These are phyloP conservation scores for Odontothrips loti DNA, from an alignment of 2,888 invertebrate species.

Conservation along the genomic window DNA sequence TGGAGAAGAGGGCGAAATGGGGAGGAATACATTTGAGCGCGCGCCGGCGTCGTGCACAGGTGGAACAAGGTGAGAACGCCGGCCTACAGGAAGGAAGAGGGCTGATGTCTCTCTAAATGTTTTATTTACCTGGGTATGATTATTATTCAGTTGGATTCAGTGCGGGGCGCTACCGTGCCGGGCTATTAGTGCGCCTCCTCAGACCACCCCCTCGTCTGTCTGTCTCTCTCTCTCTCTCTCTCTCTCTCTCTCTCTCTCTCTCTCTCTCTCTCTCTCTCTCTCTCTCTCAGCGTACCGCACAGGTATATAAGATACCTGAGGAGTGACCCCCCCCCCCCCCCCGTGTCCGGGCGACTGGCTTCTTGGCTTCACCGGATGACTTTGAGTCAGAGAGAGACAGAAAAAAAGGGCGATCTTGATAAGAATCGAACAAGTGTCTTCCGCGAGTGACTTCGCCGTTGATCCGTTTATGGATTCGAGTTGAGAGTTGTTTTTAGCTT, in stretches of 20 bases:
- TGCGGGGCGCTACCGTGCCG: neutral
- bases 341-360: neutral
- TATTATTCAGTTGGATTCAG: neutral
- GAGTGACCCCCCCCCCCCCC: neutral
- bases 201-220: neutral
- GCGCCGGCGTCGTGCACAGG: neutral
- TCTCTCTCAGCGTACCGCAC: neutral
- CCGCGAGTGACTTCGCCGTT: neutral
- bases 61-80: neutral
- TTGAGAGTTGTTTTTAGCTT: neutral
- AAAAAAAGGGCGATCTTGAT: constrained; percentile 15
- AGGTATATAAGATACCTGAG: neutral
- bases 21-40: neutral
- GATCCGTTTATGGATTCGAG: constrained; percentile 8
- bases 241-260: no score
- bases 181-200: neutral
- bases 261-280: no score
- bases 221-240: no score
- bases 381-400: neutral
- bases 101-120: neutral
- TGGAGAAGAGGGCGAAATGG: neutral
- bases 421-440: constrained; percentile 7
- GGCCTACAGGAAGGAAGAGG: no score
- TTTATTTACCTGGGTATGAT: neutral
- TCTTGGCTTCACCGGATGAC: neutral